Evolutionary conservation across 2,113 vertebrate genomes (phyloP).

Genomic region (Myiagra hebetior): DNA sequence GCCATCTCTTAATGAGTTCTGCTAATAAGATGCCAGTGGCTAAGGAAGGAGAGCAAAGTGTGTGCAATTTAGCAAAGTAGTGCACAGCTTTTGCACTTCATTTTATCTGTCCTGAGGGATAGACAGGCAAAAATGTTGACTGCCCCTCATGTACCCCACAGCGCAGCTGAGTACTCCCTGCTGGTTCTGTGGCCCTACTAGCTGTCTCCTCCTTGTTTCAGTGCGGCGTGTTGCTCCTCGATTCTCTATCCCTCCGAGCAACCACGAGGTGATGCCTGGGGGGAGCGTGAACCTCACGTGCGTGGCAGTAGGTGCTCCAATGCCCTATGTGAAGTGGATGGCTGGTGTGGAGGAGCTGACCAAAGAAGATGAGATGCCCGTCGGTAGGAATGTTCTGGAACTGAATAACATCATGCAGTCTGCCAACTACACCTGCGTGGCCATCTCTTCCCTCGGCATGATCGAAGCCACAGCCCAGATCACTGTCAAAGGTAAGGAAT

Average conservation of each 20-base stretch:
- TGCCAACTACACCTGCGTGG: constrained; percentile 95
- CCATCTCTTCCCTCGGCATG: constrained; percentile 92
- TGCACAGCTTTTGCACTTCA: constrained; percentile 1
- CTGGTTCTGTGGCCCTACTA: constrained; percentile 57
- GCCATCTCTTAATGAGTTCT: constrained; percentile 37
- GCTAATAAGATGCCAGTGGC: constrained; percentile 40
- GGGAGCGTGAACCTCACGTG: constrained; percentile 96
- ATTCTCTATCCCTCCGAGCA: constrained; percentile 96
- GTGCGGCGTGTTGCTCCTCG: constrained; percentile 95
- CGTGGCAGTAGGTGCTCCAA: constrained; percentile 94
- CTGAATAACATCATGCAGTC: constrained; percentile 89
- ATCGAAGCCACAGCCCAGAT: constrained; percentile 94
- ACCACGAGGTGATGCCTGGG: constrained; percentile 96
- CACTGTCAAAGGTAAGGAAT: constrained; percentile 86
- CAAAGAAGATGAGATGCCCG: constrained; percentile 91
- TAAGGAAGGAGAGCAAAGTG: constrained; percentile 28
- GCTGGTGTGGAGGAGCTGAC: constrained; percentile 86
- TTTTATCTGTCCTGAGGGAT: constrained; percentile 34
- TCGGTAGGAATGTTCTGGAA: constrained; percentile 93
- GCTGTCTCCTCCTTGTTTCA: constrained; percentile 79
- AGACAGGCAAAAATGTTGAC: constrained; percentile 2
- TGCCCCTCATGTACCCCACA: background rate
- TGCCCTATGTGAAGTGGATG: constrained; percentile 98
- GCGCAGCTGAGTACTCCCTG: background rate
- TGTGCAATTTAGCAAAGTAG: constrained; percentile 36